Evolutionary conservation across 2,113 vertebrate genomes (phyloP).

Genomic region (Sorex fumeus): DNA sequence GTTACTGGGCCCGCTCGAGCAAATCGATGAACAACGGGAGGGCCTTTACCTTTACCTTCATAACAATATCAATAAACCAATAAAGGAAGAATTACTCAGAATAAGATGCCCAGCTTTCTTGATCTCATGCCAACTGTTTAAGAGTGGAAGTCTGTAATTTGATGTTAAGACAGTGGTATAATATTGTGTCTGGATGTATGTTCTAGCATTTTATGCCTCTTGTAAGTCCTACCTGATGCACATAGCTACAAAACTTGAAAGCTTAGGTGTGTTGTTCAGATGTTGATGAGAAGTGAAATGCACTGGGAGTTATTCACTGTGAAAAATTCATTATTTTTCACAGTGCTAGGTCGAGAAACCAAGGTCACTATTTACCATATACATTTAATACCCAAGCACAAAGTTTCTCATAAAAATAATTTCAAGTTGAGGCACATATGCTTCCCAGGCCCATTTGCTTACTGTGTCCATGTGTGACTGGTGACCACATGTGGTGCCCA

Average conservation of each 20-base stretch:
- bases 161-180: not conserved
- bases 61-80: not conserved
- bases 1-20: too few relatives aligned
- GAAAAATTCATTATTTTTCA: constrained; percentile 19
- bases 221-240: not conserved
- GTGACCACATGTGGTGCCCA: too few relatives aligned
- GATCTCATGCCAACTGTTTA: not conserved
- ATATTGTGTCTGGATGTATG: not conserved
- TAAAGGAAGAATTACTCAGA: not conserved
- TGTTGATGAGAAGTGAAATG: constrained; percentile 28
- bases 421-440: too few relatives aligned
- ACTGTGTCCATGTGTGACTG: too few relatives aligned
- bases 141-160: not conserved
- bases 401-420: not conserved
- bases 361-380: not conserved
- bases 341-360: not conserved
- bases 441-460: too few relatives aligned
- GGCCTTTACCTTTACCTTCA: too few relatives aligned
- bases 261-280: not conserved
- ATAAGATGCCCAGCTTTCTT: not conserved
- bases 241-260: constrained; percentile 2
- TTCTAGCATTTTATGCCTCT: constrained; percentile 21
- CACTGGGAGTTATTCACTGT: not conserved
- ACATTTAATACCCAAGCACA: not conserved
- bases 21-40: too few relatives aligned